Conservation (phyloP, 2,113 vertebrate genomes). For the Alexandromys fortis region DNA sequence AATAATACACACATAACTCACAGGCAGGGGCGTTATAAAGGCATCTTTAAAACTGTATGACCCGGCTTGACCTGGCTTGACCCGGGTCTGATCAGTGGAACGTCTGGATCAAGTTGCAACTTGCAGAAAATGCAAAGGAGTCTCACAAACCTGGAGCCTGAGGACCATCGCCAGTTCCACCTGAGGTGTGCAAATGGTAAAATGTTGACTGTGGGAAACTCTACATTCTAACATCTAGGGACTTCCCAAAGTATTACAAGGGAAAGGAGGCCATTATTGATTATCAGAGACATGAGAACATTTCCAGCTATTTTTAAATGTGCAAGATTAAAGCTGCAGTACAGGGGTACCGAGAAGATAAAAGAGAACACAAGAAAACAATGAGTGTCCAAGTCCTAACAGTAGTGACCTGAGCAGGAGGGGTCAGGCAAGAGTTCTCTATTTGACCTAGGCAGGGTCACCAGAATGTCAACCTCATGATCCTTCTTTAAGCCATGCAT, state of each 20-base stretch:
- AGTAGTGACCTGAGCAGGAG: neutral
- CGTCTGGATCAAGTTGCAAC: neutral
- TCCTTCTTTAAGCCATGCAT: neutral
- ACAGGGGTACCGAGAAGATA: neutral
- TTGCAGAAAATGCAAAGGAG: neutral
- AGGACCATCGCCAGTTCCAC: rapidly evolving
- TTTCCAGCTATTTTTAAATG: constrained; percentile 22
- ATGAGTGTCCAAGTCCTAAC: neutral
- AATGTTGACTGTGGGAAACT: neutral
- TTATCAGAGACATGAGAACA: neutral
- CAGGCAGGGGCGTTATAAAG: neutral
- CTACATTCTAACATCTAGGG: neutral
- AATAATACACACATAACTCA: neutral
- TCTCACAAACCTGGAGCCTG: neutral
- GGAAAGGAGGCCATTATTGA: neutral
- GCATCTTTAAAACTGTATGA: constrained; percentile 31
- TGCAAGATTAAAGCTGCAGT: neutral
- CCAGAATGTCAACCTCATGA: neutral
- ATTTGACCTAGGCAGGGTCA: neutral
- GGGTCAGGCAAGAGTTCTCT: neutral
- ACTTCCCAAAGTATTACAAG: neutral
- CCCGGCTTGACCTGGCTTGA: neutral
- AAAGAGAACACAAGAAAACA: neutral
- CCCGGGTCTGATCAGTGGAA: neutral
- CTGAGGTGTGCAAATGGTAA: rapidly evolving